These are phyloP conservation scores for Acanthoscelides obtectus DNA, from an alignment of 2,888 invertebrate species.

Conservation along the genomic window DNA sequence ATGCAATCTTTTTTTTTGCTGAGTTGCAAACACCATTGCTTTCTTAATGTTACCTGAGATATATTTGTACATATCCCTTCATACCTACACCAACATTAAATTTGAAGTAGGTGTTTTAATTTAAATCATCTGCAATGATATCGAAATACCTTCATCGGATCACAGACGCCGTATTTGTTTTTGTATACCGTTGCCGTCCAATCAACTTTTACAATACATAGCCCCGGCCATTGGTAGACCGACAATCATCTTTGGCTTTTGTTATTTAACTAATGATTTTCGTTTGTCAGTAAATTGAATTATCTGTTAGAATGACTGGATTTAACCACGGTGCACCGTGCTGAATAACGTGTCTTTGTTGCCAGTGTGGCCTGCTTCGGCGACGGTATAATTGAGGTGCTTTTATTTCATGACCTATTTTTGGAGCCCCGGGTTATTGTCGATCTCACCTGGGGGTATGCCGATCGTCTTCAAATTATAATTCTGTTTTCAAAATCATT, in stretches of 20 bases:
- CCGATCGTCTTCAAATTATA: no score
- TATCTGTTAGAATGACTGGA: neutral
- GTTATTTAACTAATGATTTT: neutral
- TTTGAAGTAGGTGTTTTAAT: neutral
- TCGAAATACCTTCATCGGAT: neutral
- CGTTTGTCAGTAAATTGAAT: neutral
- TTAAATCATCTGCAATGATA: neutral
- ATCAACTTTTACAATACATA: neutral
- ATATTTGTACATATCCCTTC: no score
- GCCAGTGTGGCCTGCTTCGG: neutral
- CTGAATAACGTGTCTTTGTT: neutral
- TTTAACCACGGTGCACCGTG: neutral
- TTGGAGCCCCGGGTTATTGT: neutral
- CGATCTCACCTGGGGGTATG: neutral
- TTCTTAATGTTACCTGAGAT: no score
- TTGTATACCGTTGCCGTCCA: neutral
- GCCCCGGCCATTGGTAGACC: neutral
- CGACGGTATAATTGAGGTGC: neutral
- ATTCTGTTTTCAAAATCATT: no score
- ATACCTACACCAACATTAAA: neutral
- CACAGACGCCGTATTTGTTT: no score
- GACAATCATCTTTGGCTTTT: neutral
- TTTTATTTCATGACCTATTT: neutral
- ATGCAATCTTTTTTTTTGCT: no score
- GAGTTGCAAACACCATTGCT: no score